phyloP scores from a whole-genome alignment of 2,113 vertebrate species.

The Dasyprocta punctata region DNA sequence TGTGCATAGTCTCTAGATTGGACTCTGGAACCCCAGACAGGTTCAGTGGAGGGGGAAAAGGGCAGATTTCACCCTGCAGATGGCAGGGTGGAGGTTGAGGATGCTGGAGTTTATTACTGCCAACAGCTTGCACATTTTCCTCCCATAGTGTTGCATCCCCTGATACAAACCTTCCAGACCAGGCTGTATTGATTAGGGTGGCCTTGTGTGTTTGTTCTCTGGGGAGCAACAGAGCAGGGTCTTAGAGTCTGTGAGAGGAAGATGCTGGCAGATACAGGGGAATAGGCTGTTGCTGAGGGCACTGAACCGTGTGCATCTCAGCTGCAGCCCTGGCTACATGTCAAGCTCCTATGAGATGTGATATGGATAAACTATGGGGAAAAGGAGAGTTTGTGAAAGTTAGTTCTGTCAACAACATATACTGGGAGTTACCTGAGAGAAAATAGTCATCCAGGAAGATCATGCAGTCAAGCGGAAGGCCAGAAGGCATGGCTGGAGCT shows the following conservation, averaged over 20 bases:
- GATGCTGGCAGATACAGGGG: not conserved
- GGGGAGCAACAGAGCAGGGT: not conserved
- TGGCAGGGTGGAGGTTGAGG: not conserved
- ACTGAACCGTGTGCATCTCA: not conserved
- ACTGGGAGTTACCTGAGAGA: not conserved
- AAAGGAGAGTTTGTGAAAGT: not conserved
- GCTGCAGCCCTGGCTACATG: not conserved
- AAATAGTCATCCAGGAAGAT: too few species aligned
- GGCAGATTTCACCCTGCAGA: not conserved
- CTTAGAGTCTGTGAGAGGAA: not conserved
- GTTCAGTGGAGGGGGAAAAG: not conserved
- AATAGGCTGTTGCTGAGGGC: not conserved
- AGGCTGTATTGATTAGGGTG: accelerated
- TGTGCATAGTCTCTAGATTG: accelerated
- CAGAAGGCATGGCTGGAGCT: too few species aligned
- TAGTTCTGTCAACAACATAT: too few species aligned
- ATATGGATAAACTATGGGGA: not conserved
- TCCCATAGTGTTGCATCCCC: not conserved
- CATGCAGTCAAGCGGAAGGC: too few species aligned
- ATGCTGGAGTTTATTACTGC: not conserved
- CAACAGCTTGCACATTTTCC: accelerated
- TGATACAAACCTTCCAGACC: not conserved
- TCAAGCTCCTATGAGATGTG: not conserved
- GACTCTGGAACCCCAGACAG: not conserved
- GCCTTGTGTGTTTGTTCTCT: not conserved